phyloP scores from a whole-genome alignment of 2,888 invertebrate genomes.

The Apomyelois bistriatella region DNA sequence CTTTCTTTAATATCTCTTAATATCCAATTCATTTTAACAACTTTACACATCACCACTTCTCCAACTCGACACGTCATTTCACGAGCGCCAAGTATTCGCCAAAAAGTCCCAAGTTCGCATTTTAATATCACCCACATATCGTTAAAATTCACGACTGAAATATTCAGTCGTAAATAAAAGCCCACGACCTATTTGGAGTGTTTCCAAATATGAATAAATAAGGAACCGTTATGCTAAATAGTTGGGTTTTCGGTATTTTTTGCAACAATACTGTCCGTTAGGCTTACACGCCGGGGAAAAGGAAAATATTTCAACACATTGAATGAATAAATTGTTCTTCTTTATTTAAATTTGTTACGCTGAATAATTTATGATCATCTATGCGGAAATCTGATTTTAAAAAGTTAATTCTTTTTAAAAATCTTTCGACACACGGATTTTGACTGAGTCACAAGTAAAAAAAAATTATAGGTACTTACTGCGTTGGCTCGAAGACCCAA shows the following conservation, averaged over 20 bases:
- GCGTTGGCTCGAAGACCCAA: too few species aligned
- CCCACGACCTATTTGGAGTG: conserved; percentile 60
- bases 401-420: too few species aligned
- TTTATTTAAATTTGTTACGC: too few species aligned
- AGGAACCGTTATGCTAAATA: conserved; percentile 6
- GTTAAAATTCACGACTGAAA: conserved; percentile 53
- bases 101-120: conserved; percentile 14
- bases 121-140: conserved; percentile 33
- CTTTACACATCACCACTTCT: not conserved
- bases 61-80: not conserved
- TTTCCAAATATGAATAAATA: conserved; percentile 64
- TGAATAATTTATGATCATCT: too few species aligned
- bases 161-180: conserved; percentile 55
- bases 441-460: too few species aligned
- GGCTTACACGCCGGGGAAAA: not conserved
- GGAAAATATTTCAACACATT: not conserved
- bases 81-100: not conserved
- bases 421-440: too few species aligned
- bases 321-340: too few species aligned
- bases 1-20: too few species aligned
- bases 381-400: too few species aligned
- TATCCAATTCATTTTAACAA: too few species aligned
- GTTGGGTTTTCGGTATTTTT: conserved; percentile 4
- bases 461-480: too few species aligned
- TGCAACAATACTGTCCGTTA: not conserved